Evolutionary conservation across 2,888 invertebrate species (phyloP), one percentile per base, ranked within the genome.

Genomic region (Amblyjoppa fuscipennis): DNA sequence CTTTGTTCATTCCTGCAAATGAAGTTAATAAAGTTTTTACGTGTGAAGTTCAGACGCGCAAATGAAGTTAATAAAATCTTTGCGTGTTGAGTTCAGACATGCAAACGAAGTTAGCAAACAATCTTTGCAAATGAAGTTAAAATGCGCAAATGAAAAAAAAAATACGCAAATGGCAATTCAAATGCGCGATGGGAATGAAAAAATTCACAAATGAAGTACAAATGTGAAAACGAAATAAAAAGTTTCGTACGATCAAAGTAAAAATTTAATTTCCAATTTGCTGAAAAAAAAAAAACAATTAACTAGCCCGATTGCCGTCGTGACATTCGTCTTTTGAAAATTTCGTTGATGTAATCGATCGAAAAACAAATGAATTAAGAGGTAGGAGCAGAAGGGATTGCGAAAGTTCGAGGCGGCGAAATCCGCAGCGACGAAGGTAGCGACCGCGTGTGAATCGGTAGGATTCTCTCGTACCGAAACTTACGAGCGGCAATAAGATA

Each of bases 401-500:
- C 41, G 7, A 56, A 56, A 56, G 56, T 56, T 7, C 56, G 56
- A 56, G 53, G 53, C 20, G 3, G 34, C 41, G n/a, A 2, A 68
- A 68, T 20, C 34, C 16, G 38, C 68, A 11, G n/a, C 41, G 45
- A 25, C 13, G 9, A 25, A 38, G 41, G 68, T 68, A 25, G 41
- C 38, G 31, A 4, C 41, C 16, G 16, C 41, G 61, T 56, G 45
- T 77, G 66, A 13, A 41, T 68, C 56, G 28, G 64, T 28, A 45
- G 31, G 28, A n/a, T 38, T 68, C 66, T 76, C 53, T 68, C 51
- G 56, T 41, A 69, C 25, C 69, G n/a, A 45, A 34, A 77, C 77
- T 77, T 77, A 77, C 69, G 68, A 77, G 11, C 69, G 28, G 56
- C 56, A 69, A 77, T 77, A 77, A 77, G 56, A 56, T 77, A 69